Evolutionary conservation across 2,113 vertebrate genomes (phyloP).

Genomic region (Eulacestoma nigropectus): DNA sequence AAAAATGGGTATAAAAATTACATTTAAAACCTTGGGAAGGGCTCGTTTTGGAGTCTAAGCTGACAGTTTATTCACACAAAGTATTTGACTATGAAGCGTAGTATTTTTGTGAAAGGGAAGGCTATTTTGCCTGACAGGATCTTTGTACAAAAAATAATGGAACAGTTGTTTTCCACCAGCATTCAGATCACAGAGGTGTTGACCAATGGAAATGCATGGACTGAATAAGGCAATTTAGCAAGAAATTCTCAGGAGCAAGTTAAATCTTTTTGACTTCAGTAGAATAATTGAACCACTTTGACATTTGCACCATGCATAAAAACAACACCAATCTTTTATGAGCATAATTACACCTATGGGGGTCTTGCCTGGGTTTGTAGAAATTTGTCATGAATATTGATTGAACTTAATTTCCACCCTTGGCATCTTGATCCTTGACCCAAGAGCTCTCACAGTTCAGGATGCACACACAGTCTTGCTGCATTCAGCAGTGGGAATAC

Average conservation of each 20-base stretch:
- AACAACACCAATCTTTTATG: fast-evolving
- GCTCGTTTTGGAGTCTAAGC: not conserved
- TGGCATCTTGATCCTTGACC: not conserved
- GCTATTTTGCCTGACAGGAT: not conserved
- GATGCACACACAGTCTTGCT: not conserved
- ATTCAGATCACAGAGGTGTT: not conserved
- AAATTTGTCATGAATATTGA: not conserved
- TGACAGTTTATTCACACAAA: not conserved
- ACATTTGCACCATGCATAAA: fast-evolving
- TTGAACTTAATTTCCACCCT: not conserved
- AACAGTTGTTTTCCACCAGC: not conserved
- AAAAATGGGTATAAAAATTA: not conserved
- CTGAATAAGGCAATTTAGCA: not conserved
- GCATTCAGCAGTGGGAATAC: fast-evolving
- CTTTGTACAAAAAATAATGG: not conserved
- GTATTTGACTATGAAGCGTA: not conserved
- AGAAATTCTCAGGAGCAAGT: not conserved
- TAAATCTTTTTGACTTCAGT: not conserved
- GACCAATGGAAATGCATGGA: not conserved
- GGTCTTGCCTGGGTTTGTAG: not conserved
- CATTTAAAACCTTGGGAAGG: not conserved
- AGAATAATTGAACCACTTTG: not conserved
- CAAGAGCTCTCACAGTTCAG: not conserved
- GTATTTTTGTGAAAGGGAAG: not conserved
- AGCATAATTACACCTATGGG: not conserved